Evolutionary conservation across 2,888 invertebrate genomes (phyloP), one percentile per base, ranked within the genome.

Genomic region (Amphiduros pacificus): DNA sequence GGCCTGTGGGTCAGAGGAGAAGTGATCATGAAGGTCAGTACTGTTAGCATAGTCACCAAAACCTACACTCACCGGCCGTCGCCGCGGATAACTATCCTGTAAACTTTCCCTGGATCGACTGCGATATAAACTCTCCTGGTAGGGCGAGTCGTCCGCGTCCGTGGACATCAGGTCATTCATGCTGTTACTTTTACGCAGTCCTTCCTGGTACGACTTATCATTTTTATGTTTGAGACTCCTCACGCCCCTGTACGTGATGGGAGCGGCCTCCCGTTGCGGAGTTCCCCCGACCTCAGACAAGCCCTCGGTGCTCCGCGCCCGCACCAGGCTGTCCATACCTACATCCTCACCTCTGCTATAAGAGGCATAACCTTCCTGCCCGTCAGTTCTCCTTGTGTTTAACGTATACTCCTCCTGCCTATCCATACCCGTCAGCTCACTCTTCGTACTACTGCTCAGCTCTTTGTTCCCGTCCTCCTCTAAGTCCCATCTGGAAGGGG

Each of bases 161-260:
- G 71, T 66, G 4, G 73, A 66, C 22, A 74, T 69, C 48, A 80
- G 59, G 58, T 80, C 79, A 61, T 78, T 76, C 53, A 79, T 64
- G 61, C 79, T 80, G 67, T 73, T 77, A 62, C 79, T 79, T 63
- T 79, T 80, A 26, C 77, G 67, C 36, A 80, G 66, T 4, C 76
- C 77, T 32, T 80, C 79, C 60, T 74, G 73, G 61, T 77, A 72
- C 49, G 73, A 70, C 51, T 74, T 74, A 62, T 80, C 78, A n/a
- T n/a, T n/a, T 60, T 74, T 74, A 66, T 79, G 79, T 64, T 80
- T 80, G 67, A 80, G 71, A 60, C 75, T 78, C 29, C 80, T 75
- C 4, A 80, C 76, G 29, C 79, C 77, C 22, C 76, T 68, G 63
- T 78, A 80, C 0, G 77, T 78, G 24, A 55, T 31, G 27, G 66